Evolutionary conservation across 2,113 vertebrate genomes (phyloP), one percentile per base, ranked within the genome.

Genomic region (Hemichromis elongatus): DNA sequence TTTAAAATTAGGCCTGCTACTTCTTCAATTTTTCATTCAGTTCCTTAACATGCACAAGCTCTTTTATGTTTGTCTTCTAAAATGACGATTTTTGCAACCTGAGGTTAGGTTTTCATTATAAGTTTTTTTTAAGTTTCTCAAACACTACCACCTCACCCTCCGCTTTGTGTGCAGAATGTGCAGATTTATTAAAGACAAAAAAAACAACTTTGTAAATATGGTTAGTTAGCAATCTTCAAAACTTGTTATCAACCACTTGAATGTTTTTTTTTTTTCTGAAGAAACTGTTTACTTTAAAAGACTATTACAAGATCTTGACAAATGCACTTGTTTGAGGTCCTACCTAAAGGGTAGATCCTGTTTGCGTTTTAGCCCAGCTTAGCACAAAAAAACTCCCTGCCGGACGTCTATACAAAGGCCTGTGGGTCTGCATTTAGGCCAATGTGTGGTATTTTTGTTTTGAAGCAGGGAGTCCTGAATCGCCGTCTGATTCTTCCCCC

Each of bases 401-500:
- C 8, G 24, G 6, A 18, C 26, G 0, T 13, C 11, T 35, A 18
- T 0, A 16, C 7, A 13, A 19, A 30, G 7, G 0, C 50, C 7
- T 37, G n/a, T 13, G 50, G 40, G 3, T 83, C 11, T 80, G 40
- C 26, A 73, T 59, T 50, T 18, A 85, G 84, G 84, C 66, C 63
- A 86, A 33, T 10, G 26, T 86, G 54, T 73, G 66, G 26, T 86
- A 3, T 86, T 21, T 80, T 13, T 86, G 12, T 80, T 75, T 45
- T 28, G 11, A 59, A 53, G 21, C 50, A 21, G 21, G 4, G 9
- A 5, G 5, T 0, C 83, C 50, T 55, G 19, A 6, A 59, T 4
- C 0, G 7, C 0, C 0, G 5, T 0, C 13, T 30, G 14, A 0
- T 0, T 21, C 78, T 52, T 0, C 54, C 16, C 42, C 50, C 12